These are phyloP conservation scores for Chlorops oryzae DNA, from an alignment of 1,140 invertebrate species.

Conservation along the genomic window DNA sequence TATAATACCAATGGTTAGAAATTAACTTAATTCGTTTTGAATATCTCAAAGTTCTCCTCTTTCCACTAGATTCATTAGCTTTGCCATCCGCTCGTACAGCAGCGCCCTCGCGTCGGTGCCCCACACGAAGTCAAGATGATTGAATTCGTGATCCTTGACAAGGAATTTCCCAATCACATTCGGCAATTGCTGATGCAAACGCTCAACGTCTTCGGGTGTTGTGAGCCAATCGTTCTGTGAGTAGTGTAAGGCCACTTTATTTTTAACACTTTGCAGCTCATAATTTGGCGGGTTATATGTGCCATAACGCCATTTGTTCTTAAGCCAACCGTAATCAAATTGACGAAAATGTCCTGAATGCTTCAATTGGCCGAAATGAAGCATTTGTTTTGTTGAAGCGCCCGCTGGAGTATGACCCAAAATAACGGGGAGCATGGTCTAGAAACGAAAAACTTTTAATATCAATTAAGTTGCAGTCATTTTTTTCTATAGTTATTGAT, in stretches of 20 bases:
- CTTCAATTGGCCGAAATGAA: slow-evolving; percentile 62
- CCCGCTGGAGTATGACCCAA: slow-evolving; percentile 71
- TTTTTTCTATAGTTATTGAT: background rate
- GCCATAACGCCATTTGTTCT: slow-evolving; percentile 49
- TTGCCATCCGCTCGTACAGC: slow-evolving; percentile 47
- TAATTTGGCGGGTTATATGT: slow-evolving; percentile 57
- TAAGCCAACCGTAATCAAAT: slow-evolving; percentile 48
- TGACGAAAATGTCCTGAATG: slow-evolving; percentile 48
- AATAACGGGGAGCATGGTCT: slow-evolving; percentile 64
- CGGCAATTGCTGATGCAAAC: slow-evolving; percentile 43
- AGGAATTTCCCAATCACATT: slow-evolving; percentile 48
- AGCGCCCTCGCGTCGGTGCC: slow-evolving; percentile 49
- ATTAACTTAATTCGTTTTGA: too few relatives aligned
- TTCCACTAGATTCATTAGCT: slow-evolving; percentile 37
- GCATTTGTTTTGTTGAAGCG: slow-evolving; percentile 66
- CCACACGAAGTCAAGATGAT: slow-evolving; percentile 57
- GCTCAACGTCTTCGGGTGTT: slow-evolving; percentile 49
- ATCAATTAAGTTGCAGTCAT: background rate
- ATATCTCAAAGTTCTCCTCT: background rate
- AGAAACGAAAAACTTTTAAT: background rate
- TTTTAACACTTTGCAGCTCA: slow-evolving; percentile 52
- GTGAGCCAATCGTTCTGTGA: slow-evolving; percentile 59
- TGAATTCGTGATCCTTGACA: slow-evolving; percentile 48
- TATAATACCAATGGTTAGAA: too few relatives aligned
- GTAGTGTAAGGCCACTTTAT: slow-evolving; percentile 60